Conservation (phyloP, 2,888 invertebrate genomes). For the Drosophila hamatofila region DNA sequence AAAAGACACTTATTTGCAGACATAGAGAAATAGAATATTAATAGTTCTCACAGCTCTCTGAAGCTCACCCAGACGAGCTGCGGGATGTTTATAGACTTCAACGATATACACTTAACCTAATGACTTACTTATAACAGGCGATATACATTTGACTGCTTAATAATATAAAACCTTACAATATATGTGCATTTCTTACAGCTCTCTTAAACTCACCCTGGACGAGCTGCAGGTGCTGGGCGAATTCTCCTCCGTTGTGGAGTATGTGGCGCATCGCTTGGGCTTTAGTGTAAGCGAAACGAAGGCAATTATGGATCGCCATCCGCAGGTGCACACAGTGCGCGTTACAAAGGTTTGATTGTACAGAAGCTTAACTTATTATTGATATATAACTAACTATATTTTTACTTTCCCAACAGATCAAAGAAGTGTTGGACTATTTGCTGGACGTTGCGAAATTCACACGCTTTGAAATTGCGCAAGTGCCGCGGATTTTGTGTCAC, state of each 20-base stretch:
- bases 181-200: constrained; percentile 63
- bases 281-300: constrained; percentile 86
- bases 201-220: constrained; percentile 80
- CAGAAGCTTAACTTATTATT: not conserved
- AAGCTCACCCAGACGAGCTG: too few species aligned
- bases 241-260: constrained; percentile 86
- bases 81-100: too few species aligned
- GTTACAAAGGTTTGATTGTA: constrained; percentile 86
- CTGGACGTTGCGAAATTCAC: constrained; percentile 86
- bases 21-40: too few species aligned
- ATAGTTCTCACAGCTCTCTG: too few species aligned
- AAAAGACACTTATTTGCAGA: too few species aligned
- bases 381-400: not conserved
- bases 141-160: too few species aligned
- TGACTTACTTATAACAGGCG: too few species aligned
- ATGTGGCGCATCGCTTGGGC: constrained; percentile 86
- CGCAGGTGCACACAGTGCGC: constrained; percentile 86
- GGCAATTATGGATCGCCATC: constrained; percentile 86
- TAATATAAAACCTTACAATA: not conserved
- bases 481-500: constrained; percentile 87
- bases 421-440: constrained; percentile 87
- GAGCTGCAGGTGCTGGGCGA: constrained; percentile 86
- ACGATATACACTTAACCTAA: too few species aligned
- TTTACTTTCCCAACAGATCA: constrained; percentile 84
- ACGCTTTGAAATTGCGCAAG: constrained; percentile 86